phyloP scores from a whole-genome alignment of 1,140 invertebrate species.

The Grapholita molesta region DNA sequence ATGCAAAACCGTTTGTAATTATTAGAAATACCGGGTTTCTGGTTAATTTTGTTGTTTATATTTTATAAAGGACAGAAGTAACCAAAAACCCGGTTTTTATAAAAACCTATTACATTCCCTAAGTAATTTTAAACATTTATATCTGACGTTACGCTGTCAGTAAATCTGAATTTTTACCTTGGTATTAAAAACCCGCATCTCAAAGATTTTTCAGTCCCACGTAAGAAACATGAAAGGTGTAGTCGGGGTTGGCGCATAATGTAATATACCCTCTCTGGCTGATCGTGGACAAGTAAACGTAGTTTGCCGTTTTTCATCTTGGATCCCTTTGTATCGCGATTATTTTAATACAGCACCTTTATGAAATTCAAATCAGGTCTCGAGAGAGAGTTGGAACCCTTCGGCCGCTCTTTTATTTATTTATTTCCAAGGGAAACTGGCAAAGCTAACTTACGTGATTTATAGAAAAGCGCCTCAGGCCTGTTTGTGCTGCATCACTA shows the following conservation, averaged over 20 bases:
- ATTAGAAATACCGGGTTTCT: too few species aligned
- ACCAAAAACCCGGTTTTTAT: too few species aligned
- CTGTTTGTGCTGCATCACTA: constrained; percentile 60
- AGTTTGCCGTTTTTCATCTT: constrained; percentile 1
- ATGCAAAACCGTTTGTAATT: too few species aligned
- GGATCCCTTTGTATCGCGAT: constrained; percentile 29
- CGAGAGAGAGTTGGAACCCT: constrained; percentile 27
- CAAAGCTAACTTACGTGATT: constrained; percentile 55
- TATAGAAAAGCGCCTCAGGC: constrained; percentile 39
- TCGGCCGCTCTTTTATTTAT: constrained; percentile 40
- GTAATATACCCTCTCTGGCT: not conserved
- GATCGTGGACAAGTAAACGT: constrained; percentile 3
- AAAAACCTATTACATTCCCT: too few species aligned
- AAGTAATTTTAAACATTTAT: too few species aligned
- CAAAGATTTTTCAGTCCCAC: not conserved
- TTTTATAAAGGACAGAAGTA: too few species aligned
- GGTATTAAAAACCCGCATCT: too few species aligned
- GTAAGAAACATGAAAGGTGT: constrained; percentile 9
- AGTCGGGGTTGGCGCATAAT: constrained; percentile 3
- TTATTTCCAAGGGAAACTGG: constrained; percentile 56
- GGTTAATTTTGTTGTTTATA: too few species aligned
- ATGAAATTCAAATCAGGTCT: constrained; percentile 52
- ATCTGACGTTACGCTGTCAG: too few species aligned
- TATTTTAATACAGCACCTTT: constrained; percentile 55
- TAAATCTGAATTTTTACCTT: too few species aligned